Conservation (phyloP, 2,113 vertebrate species). For the Choloepus hoffmanni region DNA sequence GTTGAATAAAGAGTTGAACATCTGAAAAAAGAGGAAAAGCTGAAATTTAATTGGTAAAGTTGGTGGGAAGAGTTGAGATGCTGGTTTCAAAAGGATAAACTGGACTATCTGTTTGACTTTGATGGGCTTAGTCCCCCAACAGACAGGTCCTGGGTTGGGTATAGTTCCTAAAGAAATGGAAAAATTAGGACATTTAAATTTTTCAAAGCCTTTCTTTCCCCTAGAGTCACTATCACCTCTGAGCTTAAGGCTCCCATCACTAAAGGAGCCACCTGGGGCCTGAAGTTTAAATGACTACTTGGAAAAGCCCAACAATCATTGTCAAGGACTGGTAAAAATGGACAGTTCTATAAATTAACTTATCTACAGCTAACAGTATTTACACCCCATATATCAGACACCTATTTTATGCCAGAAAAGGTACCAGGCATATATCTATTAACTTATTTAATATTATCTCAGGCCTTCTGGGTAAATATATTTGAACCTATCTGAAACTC, state of each 20-base stretch:
- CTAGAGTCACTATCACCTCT: not conserved
- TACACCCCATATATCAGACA: too few relatives aligned
- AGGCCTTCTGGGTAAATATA: not conserved
- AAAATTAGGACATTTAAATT: not conserved
- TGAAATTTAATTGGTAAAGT: not conserved
- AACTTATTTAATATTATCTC: not conserved
- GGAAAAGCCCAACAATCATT: too few relatives aligned
- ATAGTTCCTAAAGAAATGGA: not conserved
- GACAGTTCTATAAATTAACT: not conserved
- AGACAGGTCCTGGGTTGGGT: not conserved
- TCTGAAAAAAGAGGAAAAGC: not conserved
- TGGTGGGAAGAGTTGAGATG: not conserved
- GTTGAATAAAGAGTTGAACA: rapidly evolving
- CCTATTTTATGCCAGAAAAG: too few relatives aligned
- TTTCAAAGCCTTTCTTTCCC: not conserved
- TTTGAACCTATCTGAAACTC: not conserved
- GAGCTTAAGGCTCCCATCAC: rapidly evolving
- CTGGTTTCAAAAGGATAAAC: not conserved
- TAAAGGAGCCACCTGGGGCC: not conserved
- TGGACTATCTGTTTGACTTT: not conserved
- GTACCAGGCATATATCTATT: too few relatives aligned
- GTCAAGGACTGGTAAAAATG: too few relatives aligned
- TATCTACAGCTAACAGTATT: rapidly evolving
- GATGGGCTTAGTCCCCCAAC: not conserved
- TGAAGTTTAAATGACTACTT: not conserved